These are phyloP conservation scores for Danaus melanippus DNA, from an alignment of 1,140 invertebrate species.

Conservation along the genomic window DNA sequence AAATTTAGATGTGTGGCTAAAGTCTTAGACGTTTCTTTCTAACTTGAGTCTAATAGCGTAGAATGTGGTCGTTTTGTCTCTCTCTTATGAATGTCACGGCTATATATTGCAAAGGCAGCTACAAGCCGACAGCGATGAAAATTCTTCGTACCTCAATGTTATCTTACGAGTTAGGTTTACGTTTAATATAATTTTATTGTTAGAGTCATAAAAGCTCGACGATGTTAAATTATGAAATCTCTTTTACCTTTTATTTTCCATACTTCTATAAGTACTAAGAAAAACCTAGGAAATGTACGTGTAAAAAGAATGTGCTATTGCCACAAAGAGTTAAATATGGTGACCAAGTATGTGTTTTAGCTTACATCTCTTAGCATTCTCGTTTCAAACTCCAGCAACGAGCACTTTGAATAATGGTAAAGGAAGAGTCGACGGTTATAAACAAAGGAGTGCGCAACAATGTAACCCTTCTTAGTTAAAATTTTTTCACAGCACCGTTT, in stretches of 20 bases:
- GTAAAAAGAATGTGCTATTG: no score
- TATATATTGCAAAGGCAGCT: slow-evolving; percentile 62
- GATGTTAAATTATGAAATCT: neutral
- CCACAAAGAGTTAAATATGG: no score
- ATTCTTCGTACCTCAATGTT: slow-evolving; percentile 65
- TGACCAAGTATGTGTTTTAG: no score
- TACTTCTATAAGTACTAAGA: no score
- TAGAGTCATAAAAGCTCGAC: slow-evolving; percentile 21
- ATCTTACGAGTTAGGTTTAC: slow-evolving; percentile 58
- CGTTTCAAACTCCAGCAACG: slow-evolving; percentile 6
- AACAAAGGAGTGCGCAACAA: slow-evolving; percentile 19
- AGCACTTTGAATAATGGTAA: slow-evolving; percentile 21
- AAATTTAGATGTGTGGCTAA: slow-evolving; percentile 58
- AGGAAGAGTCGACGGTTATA: slow-evolving; percentile 15
- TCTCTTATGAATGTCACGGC: slow-evolving; percentile 49
- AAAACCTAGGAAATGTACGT: no score
- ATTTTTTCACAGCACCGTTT: slow-evolving; percentile 19
- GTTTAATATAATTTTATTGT: slow-evolving; percentile 58
- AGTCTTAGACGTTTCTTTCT: slow-evolving; percentile 60
- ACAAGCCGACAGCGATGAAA: slow-evolving; percentile 59
- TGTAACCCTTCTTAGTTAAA: slow-evolving; percentile 22
- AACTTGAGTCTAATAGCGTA: slow-evolving; percentile 47
- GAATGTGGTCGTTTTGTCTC: slow-evolving; percentile 43
- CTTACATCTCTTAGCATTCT: no score
- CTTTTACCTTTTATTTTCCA: no score